Percentiles rank a stretch among this genome's conserved stretches.
Evolutionary conservation across 1,140 invertebrate genomes (phyloP).

Genomic region (Scaptomyza graminum): DNA sequence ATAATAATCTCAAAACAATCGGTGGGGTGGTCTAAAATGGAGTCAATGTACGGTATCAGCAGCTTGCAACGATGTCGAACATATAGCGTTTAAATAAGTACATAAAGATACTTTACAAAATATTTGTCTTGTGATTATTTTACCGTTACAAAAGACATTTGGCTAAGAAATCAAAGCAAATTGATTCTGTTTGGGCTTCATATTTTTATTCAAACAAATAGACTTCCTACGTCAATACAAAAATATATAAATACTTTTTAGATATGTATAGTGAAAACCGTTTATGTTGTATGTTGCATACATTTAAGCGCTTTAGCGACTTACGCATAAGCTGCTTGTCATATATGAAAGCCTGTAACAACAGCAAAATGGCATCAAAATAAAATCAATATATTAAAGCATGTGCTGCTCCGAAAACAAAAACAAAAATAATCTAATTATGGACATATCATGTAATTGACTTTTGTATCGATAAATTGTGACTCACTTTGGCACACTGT

Average conservation of each 20-base stretch:
- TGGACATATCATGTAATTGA: constrained; percentile 68
- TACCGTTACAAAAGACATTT: too few species aligned
- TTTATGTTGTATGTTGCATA: constrained; percentile 20
- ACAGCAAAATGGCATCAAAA: neutral
- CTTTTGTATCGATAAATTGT: constrained; percentile 54
- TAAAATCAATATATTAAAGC: neutral
- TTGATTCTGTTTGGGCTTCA: too few species aligned
- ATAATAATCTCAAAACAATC: constrained; percentile 1
- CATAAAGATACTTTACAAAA: too few species aligned
- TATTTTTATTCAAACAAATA: too few species aligned
- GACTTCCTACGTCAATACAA: too few species aligned
- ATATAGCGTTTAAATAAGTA: neutral
- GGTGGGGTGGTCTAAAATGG: neutral
- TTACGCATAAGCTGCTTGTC: constrained; percentile 16
- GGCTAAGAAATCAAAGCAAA: too few species aligned
- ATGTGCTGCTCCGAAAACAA: neutral
- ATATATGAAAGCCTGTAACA: neutral
- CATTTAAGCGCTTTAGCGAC: constrained; percentile 10
- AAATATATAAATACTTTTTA: too few species aligned
- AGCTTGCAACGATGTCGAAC: neutral
- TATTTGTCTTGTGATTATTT: too few species aligned
- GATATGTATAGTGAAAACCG: neutral
- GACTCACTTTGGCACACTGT: constrained; percentile 6
- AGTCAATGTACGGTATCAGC: neutral
- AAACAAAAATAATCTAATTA: constrained; percentile 70